Conservation (phyloP, 2,888 invertebrate species). For the Lasioglossum lativentre region DNA sequence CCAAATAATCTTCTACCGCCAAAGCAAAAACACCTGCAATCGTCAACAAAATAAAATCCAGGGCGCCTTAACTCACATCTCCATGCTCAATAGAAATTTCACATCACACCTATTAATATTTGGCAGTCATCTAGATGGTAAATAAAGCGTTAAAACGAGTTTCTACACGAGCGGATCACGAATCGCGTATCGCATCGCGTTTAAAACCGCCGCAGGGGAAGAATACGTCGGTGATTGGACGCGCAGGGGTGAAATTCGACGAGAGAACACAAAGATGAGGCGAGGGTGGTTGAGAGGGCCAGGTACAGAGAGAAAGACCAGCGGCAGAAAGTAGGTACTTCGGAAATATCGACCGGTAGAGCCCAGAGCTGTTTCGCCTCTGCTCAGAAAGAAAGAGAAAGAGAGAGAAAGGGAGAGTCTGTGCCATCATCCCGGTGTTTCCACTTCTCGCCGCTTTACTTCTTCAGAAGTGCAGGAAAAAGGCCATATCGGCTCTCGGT, state of each 20-base stretch:
- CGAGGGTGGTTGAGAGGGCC: conserved; percentile 57
- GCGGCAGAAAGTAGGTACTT: conserved; percentile 81
- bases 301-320: conserved; percentile 55
- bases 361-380: conserved; percentile 71
- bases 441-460: conserved; percentile 75
- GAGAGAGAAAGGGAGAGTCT: conserved; percentile 60
- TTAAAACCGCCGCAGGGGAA: conserved; percentile 3
- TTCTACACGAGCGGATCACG: neutral
- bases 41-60: neutral
- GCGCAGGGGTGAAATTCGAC: conserved; percentile 53
- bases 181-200: neutral
- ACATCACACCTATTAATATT: neutral
- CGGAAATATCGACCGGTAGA: conserved; percentile 80
- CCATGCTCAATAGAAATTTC: neutral
- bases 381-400: neutral
- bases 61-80: neutral
- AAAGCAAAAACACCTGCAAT: neutral
- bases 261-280: conserved; percentile 56
- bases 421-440: conserved; percentile 73
- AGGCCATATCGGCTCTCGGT: conserved; percentile 63
- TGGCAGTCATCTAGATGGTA: neutral
- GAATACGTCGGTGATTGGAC: conserved; percentile 51
- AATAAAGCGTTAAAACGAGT: conserved; percentile 15
- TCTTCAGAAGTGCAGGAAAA: conserved; percentile 66
- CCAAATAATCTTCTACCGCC: neutral